Percentiles rank a stretch among this genome's conserved stretches.
These are phyloP conservation scores for Empis livida DNA, from an alignment of 2,888 invertebrate species.

Conservation along the genomic window DNA sequence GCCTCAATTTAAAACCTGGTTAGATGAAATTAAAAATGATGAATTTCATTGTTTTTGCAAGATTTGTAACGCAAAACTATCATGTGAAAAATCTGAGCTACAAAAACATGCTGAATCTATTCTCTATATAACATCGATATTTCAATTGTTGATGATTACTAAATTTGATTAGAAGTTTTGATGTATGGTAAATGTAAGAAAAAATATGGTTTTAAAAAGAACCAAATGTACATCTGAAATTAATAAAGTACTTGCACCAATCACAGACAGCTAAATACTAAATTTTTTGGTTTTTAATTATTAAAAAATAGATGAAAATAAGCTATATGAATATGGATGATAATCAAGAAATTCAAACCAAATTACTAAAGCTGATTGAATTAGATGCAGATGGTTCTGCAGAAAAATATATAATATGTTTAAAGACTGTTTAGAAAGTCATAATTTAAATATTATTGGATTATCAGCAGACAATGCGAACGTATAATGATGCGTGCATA, in stretches of 20 bases:
- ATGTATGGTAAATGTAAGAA: no score
- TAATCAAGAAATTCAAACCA: background rate
- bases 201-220: no score
- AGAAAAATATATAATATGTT: slow-evolving; percentile 2
- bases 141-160: no score
- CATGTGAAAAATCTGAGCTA: background rate
- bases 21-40: background rate
- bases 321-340: background rate
- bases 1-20: background rate
- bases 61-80: background rate
- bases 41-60: background rate
- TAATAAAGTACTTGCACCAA: no score
- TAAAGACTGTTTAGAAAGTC: slow-evolving; percentile 1
- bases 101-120: background rate
- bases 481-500: slow-evolving; percentile 1
- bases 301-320: no score
- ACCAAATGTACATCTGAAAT: no score
- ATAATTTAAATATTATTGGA: slow-evolving; percentile 2
- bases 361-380: slow-evolving; percentile 1
- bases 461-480: slow-evolving; percentile 1
- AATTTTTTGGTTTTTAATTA: no score
- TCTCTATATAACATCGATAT: no score
- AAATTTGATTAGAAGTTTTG: no score
- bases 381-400: slow-evolving; percentile 2
- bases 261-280: no score